Base-by-base conservation (phyloP, 2,797 vertebrate genomes). In the Enteromius mattozi region DNA sequence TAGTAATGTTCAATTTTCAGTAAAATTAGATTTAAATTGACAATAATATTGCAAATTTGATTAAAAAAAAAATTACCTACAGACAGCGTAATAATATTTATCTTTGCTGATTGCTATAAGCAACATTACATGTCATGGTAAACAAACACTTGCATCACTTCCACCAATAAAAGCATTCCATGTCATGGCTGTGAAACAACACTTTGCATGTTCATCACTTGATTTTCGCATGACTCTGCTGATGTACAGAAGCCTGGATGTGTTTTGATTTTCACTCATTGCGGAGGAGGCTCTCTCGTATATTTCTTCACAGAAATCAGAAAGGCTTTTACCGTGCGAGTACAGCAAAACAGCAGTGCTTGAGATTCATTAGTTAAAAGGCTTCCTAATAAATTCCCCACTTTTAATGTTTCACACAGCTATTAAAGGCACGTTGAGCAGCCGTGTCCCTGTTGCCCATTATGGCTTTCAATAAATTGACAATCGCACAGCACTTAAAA, bases 381-480 rank as follows among this genome's bases (percentile, higher is more conserved):
- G 80, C 61, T 83, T 56, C 35, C 87, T 89, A 91, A 90, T 92
- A 91, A 91, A 90, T 89, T 80, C 85, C 33, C 77, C 85, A 88
- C 90, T 93, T 94, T 93, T 90, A 93, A 93, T 92, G 93, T 94
- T 93, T 90, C 89, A 91, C 89, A 87, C 81, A 88, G 90, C 93
- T 93, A 94, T 95, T 94, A 93, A 86, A 94, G 90, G 83, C 87
- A 42, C 37, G 80, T 86, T 40, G 75, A 88, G 79, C 83, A 85
- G 10, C 68, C 84, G 71, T 82, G 86, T 90, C 89, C 88, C 89
- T 87, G 90, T 89, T 91, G 88, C 88, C 92, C 90, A 93, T 94
- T 94, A 94, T 85, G 85, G 90, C 91, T 90, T 94, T 94, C 93
- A 94, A 95, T 95, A 95, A 94, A 95, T 90, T n/a, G 92, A 93